Conservation (phyloP, 2,797 vertebrate species). For the Orientallactaga sibirica region DNA sequence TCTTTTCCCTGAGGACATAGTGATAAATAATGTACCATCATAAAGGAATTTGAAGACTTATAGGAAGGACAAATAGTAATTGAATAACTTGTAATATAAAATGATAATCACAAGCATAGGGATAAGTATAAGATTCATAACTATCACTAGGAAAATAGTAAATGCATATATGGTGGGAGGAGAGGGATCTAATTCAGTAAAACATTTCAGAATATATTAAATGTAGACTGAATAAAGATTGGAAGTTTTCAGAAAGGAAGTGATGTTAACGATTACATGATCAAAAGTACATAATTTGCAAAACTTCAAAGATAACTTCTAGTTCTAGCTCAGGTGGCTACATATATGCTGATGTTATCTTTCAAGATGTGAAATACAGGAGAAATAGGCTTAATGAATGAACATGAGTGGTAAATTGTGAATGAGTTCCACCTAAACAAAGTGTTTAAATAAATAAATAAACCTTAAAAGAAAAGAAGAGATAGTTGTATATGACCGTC, state of each 20-base stretch:
- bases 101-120: neutral
- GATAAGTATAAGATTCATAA: neutral
- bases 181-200: neutral
- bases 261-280: neutral
- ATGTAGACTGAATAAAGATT: neutral
- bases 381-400: no score
- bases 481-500: no score
- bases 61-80: neutral
- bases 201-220: neutral
- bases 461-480: no score
- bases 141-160: neutral
- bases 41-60: neutral
- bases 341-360: neutral
- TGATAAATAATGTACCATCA: neutral
- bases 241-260: neutral
- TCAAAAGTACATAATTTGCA: neutral
- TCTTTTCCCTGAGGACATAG: neutral
- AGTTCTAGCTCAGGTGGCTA: neutral
- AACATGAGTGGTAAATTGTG: no score
- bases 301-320: neutral
- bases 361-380: neutral
- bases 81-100: conserved; percentile 1
- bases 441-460: no score
- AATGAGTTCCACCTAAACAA: no score
- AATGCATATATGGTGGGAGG: neutral